Evolutionary conservation across 2,113 vertebrate genomes (phyloP), one percentile per base, ranked within the genome.

Genomic region (Phalacrocorax aristotelis): DNA sequence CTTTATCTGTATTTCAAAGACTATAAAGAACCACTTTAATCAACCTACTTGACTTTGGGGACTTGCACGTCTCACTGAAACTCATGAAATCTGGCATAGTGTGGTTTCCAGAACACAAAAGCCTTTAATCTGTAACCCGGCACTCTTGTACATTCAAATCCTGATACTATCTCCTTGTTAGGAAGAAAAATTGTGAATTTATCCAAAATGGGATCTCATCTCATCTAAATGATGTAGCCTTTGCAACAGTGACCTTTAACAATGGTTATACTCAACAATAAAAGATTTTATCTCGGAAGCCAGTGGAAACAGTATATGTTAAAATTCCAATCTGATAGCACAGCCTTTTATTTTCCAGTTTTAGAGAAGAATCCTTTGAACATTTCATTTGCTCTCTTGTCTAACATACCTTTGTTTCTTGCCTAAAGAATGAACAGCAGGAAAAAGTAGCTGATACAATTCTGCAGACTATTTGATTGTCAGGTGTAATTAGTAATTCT

Each of bases 141-240:
- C 82, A 93, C 94, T 89, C 83, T 64, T 74, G 89, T 93, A 96
- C 83, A 65, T 95, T 97, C 96, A 95, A 96, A 95, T 96, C 89
- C 95, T 61, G 91, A 97, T 97, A 96, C 92, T 80, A 98, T 98
- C 97, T 97, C 93, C 97, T 97, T 95, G 95, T 97, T 97, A 98
- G 95, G 96, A 95, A 97, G 95, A 96, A 86, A 96, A 97, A 96
- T 93, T 94, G 97, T 97, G 97, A 96, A 95, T 97, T 98, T 98
- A 97, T 97, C 98, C 97, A 94, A 92, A 97, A 96, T 96, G 94
- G 97, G 93, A 97, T 98, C 97, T 98, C 93, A 95, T 93, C 93
- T 83, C 34, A 5, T 80, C 75, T 97, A 90, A 97, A 95, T 90
- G 95, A 97, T 95, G 96, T 62, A 91, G 93, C 96, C 95, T 92